phyloP scores from a whole-genome alignment of 2,797 vertebrate species.

The Tachyglossus aculeatus region DNA sequence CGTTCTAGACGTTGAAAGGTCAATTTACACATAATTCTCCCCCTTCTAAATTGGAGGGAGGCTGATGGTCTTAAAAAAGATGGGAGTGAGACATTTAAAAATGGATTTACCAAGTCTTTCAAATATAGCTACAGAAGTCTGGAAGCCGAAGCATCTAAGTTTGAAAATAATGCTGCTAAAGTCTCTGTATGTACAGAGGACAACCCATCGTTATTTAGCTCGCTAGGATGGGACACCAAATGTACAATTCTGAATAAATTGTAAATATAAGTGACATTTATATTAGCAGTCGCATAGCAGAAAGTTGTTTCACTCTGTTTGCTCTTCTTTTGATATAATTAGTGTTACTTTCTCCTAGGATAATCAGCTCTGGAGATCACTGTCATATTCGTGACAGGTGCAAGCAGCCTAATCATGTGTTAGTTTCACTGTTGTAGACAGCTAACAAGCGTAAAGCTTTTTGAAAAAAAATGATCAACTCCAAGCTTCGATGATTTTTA shows the following conservation, averaged over 20 bases:
- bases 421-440: constrained; percentile 69
- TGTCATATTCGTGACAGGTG: constrained; percentile 68
- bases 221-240: constrained; percentile 34
- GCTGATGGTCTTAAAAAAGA: background rate
- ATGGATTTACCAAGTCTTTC: background rate
- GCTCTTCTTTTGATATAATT: constrained; percentile 71
- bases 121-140: constrained; percentile 7
- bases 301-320: constrained; percentile 66
- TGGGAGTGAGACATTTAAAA: background rate
- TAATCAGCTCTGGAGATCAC: constrained; percentile 70
- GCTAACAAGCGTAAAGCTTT: constrained; percentile 70
- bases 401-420: constrained; percentile 71
- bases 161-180: constrained; percentile 40
- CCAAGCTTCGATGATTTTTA: constrained; percentile 72
- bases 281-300: constrained; percentile 60
- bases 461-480: constrained; percentile 44
- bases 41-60: too few species aligned
- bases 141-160: constrained; percentile 11
- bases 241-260: constrained; percentile 43
- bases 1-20: too few species aligned
- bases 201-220: constrained; percentile 53
- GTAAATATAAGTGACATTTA: constrained; percentile 63
- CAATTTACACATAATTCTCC: too few species aligned
- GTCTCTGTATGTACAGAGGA: constrained; percentile 30
- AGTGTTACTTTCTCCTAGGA: constrained; percentile 67